A percentile compares a stretch with the other conserved stretches of the same genome.
Evolutionary conservation across 1,140 invertebrate species (phyloP).

Genomic region (Condylostylus longicornis): DNA sequence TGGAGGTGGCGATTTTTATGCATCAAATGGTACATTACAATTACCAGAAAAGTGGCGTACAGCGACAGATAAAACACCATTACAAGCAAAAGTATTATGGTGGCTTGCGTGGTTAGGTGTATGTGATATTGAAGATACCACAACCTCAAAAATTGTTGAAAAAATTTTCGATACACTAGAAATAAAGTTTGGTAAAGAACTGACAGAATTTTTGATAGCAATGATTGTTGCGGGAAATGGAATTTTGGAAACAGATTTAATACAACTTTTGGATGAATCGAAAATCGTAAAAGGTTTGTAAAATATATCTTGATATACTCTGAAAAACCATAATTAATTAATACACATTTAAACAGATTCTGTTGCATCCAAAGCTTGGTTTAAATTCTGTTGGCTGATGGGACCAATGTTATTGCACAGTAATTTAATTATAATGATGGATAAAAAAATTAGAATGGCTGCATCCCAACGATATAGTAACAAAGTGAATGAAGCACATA

Average conservation of each 20-base stretch:
- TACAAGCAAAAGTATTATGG: slow-evolving; percentile 30
- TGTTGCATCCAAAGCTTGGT: slow-evolving; percentile 30
- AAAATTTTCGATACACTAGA: slow-evolving; percentile 23
- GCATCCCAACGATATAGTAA: slow-evolving; percentile 22
- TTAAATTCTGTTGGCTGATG: slow-evolving; percentile 32
- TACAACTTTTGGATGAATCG: slow-evolving; percentile 26
- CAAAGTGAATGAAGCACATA: slow-evolving; percentile 28
- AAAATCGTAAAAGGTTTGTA: slow-evolving; percentile 27
- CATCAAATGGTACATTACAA: slow-evolving; percentile 28
- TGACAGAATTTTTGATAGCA: slow-evolving; percentile 24
- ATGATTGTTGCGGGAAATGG: slow-evolving; percentile 27
- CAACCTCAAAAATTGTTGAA: slow-evolving; percentile 21
- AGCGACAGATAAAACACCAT: slow-evolving; percentile 25
- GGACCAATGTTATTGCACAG: slow-evolving; percentile 29
- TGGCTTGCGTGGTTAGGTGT: slow-evolving; percentile 31
- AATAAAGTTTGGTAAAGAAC: slow-evolving; percentile 21
- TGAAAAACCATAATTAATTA: not conserved
- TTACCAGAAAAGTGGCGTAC: slow-evolving; percentile 28
- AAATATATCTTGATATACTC: not conserved
- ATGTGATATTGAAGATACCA: slow-evolving; percentile 23
- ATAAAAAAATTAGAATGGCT: slow-evolving; percentile 22
- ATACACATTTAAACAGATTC: too few relatives aligned
- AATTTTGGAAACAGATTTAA: slow-evolving; percentile 25
- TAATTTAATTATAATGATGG: slow-evolving; percentile 28
- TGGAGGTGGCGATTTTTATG: slow-evolving; percentile 29